Conservation (phyloP, 2,888 invertebrate genomes). For the Eupsilia transversa region DNA sequence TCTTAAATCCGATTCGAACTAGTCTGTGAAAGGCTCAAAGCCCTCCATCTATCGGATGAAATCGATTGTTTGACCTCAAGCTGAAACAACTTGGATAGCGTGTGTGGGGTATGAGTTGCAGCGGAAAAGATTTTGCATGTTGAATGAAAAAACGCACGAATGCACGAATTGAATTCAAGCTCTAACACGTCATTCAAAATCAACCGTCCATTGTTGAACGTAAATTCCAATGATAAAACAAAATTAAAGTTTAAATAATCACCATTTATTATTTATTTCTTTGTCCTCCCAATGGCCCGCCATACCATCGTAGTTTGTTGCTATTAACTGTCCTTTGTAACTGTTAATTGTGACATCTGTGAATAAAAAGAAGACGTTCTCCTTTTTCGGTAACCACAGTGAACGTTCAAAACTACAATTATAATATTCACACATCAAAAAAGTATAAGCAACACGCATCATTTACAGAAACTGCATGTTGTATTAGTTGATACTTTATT, state of each 20-base stretch:
- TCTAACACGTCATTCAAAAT: background rate
- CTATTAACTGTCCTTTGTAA: background rate
- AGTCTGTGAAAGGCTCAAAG: conserved; percentile 67
- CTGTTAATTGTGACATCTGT: background rate
- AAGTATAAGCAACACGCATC: too few relatives aligned
- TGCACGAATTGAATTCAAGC: background rate
- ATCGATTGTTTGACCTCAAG: conserved; percentile 75
- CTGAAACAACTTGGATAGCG: conserved; percentile 63
- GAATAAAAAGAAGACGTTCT: background rate
- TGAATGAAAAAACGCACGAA: too few relatives aligned
- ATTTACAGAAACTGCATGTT: too few relatives aligned
- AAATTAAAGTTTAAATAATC: background rate
- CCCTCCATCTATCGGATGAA: conserved; percentile 61
- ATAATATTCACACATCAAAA: too few relatives aligned
- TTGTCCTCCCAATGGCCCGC: background rate
- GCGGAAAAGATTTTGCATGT: conserved; percentile 26
- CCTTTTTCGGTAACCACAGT: background rate
- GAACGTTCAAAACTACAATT: background rate
- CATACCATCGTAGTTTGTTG: background rate
- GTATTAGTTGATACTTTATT: too few relatives aligned
- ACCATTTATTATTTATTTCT: background rate
- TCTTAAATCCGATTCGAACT: conserved; percentile 66
- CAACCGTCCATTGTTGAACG: background rate
- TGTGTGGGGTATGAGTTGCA: conserved; percentile 43
- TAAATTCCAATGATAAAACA: background rate